Evolutionary conservation across 2,888 invertebrate genomes (phyloP).

Genomic region (Ctenicera cuprea): DNA sequence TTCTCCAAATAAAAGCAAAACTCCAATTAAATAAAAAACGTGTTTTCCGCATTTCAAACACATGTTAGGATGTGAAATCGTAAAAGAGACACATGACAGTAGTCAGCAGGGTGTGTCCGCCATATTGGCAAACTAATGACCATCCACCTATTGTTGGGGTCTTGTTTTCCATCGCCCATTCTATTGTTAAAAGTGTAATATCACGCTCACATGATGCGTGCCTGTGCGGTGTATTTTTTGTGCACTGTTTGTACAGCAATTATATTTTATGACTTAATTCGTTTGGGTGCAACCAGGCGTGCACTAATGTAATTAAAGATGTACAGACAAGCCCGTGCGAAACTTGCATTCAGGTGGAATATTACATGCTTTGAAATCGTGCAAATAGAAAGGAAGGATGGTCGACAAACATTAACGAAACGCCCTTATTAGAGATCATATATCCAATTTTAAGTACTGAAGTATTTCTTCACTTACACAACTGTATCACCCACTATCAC

Average conservation of each 20-base stretch:
- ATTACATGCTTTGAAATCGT: too few relatives aligned
- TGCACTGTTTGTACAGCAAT: constrained; percentile 61
- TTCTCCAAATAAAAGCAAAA: background rate
- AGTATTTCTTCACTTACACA: too few relatives aligned
- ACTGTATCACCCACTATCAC: too few relatives aligned
- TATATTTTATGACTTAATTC: constrained; percentile 65
- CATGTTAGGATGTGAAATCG: constrained; percentile 38
- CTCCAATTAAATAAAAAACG: constrained; percentile 24
- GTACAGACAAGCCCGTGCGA: background rate
- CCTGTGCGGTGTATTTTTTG: constrained; percentile 57
- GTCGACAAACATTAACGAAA: too few relatives aligned
- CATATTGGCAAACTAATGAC: constrained; percentile 63
- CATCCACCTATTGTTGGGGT: constrained; percentile 61
- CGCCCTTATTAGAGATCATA: too few relatives aligned
- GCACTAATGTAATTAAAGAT: constrained; percentile 61
- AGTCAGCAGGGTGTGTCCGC: constrained; percentile 57
- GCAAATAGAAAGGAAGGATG: too few relatives aligned
- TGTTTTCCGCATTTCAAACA: constrained; percentile 33
- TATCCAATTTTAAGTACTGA: too few relatives aligned
- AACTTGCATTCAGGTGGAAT: constrained; percentile 8
- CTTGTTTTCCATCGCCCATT: constrained; percentile 57
- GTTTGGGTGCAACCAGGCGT: constrained; percentile 60
- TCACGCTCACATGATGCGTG: constrained; percentile 61
- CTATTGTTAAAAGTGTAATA: constrained; percentile 62
- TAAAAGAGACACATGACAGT: constrained; percentile 51